Base-by-base conservation (phyloP, 1,140 invertebrate species). In the Drusus annulatus region DNA sequence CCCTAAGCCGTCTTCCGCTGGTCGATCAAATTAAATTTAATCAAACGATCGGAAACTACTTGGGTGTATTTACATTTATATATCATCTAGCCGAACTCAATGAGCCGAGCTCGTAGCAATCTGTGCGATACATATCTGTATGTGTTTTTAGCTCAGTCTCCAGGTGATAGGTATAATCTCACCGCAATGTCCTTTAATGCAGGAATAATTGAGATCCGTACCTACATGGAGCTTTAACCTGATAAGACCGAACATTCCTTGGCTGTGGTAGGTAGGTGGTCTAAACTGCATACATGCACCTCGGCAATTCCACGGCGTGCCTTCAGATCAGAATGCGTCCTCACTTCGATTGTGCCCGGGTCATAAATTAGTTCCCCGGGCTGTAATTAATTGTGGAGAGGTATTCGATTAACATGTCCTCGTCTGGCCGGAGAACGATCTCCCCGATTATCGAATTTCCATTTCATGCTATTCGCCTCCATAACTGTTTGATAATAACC, bases 341-440 rank as follows among this genome's bases (percentile, higher is more conserved):
- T 79, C 52, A 79, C 65, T 79, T 79, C 54, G 78, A 73, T 73
- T 79, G 77, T 71, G 50, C 50, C 52, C 69, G 45, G 68, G 52
- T 74, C 78, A 79, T 79, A 79, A 79, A 79, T 79, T 79, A 79
- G 63, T 73, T 60, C 23, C 65, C 23, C 28, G 21, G 36, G 31
- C 78, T 23, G 62, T 73, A 79, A 71, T 79, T 79, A 79, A 79
- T 79, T 79, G 52, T 36, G 21, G 65, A 71, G 52, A 69, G 78
- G 78, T 73, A 79, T 79, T 73, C 78, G 75, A 76, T 76, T 76
- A 76, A 76, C 54, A 58, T 76, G 75, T 76, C 58, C 75, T 63
- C 75, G 28, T 63, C 58, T 63, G 75, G n/a, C 31, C 56, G n/a
- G 60, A 50, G 52, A 75, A 36, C 51, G 71, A 75, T 56, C 71